phyloP scores from a whole-genome alignment of 2,113 vertebrate genomes.

The Chrysemys picta region DNA sequence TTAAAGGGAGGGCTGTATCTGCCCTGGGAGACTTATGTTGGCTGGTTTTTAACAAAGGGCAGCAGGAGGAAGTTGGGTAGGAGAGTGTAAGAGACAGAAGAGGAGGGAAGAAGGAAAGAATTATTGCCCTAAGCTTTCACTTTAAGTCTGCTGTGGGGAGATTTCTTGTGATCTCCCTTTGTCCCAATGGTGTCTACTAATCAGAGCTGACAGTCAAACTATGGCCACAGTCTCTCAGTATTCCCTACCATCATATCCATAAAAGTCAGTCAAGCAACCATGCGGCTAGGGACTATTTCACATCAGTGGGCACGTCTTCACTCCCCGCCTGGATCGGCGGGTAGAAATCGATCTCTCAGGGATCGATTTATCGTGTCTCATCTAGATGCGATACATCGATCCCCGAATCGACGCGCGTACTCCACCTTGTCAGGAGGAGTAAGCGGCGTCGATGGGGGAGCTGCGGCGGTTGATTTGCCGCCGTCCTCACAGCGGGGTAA shows the following conservation, averaged over 20 bases:
- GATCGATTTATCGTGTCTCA: no score
- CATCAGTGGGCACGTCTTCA: no score
- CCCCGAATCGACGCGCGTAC: no score
- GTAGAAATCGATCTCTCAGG: no score
- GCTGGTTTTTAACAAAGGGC: background rate
- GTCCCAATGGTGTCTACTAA: background rate
- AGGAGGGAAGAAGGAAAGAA: background rate
- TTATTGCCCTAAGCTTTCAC: background rate
- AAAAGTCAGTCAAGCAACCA: background rate
- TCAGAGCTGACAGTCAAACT: background rate
- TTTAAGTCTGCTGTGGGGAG: background rate
- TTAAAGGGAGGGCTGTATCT: background rate
- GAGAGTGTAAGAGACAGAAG: background rate
- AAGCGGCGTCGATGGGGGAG: no score
- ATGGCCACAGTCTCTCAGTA: background rate
- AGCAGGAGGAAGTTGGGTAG: background rate
- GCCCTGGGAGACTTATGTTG: background rate
- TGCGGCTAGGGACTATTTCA: background rate
- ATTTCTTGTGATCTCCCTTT: background rate
- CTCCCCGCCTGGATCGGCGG: no score
- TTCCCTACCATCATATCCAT: background rate
- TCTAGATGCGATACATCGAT: no score
- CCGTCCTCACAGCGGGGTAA: no score
- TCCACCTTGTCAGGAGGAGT: no score
- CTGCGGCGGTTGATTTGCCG: no score